Evolutionary conservation across 2,797 vertebrate genomes (phyloP), one percentile per base, ranked within the genome.

Genomic region (Crenuchus spilurus): DNA sequence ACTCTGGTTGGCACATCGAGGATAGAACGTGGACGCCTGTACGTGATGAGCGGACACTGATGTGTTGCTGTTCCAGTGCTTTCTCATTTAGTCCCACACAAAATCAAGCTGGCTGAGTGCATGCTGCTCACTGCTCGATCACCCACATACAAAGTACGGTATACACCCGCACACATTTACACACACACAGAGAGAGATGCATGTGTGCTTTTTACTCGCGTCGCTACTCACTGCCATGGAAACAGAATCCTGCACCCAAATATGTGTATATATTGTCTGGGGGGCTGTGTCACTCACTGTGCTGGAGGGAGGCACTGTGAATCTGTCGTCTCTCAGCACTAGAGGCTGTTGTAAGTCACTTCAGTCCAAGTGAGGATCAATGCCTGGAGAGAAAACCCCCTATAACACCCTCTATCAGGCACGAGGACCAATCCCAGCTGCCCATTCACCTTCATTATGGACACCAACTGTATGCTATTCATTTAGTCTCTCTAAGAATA

Each of bases 191-290:
- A 68, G 75, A 5, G 67, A 77, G 72, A 80, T 68, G 18, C 62
- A 10, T 73, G 11, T 83, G 87, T 81, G 88, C 82, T 87, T 90
- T 88, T 88, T 83, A 84, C 71, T 83, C 75, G 75, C 80, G 76
- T 84, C 83, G 76, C 86, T 87, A 85, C 86, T 80, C 86, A 93
- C 81, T 90, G 83, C 88, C 89, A 90, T 90, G 87, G 88, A 87
- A 92, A 94, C 86, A 20, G 79, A 78, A 86, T 90, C 88, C 48
- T 54, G 80, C 73, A 77, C 80, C 88, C 83, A 89, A 82, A 86
- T 82, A 80, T 86, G 42, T 82, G 79, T 73, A 31, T 61, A 42
- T 18, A 81, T 85, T 82, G 82, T 88, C 82, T 83, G 84, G 73
- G 78, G 78, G 69, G 55, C 20, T 60, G 57, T 71, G 69, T 30